Percentiles rank a stretch among this genome's conserved stretches.
These are phyloP conservation scores for Ptilonorhynchus violaceus DNA, from an alignment of 2,113 vertebrate species.

Conservation along the genomic window DNA sequence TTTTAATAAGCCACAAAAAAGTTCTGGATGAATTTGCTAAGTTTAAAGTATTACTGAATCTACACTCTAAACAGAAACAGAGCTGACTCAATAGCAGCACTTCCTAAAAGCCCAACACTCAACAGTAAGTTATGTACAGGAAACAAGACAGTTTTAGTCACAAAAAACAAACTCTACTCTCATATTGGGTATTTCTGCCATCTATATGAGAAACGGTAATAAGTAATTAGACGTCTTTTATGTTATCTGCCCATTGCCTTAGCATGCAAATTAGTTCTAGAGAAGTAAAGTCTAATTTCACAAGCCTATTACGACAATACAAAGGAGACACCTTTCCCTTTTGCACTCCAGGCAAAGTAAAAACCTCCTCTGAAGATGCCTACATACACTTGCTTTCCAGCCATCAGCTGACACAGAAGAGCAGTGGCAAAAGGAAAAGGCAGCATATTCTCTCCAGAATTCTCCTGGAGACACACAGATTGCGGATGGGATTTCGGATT, in stretches of 20 bases:
- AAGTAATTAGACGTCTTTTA: not conserved
- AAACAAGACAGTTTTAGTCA: not conserved
- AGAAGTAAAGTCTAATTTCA: not conserved
- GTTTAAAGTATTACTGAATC: slow-evolving; percentile 12
- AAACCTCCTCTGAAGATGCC: not conserved
- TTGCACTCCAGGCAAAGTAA: not conserved
- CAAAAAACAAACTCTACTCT: not conserved
- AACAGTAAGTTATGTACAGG: not conserved
- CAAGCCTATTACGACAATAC: not conserved
- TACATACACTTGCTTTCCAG: not conserved
- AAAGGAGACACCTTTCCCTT: not conserved
- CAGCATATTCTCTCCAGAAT: not conserved
- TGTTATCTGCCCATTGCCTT: not conserved
- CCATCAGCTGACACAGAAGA: not conserved
- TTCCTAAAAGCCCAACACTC: not conserved
- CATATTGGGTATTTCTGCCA: not conserved
- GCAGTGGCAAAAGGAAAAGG: not conserved
- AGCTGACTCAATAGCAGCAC: not conserved
- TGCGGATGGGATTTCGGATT: not conserved
- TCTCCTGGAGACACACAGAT: not conserved
- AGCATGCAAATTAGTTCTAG: not conserved
- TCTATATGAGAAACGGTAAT: not conserved
- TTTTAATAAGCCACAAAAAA: slow-evolving; percentile 14
- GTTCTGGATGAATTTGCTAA: not conserved
- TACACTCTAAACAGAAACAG: slow-evolving; percentile 17